A percentile compares a stretch with the other conserved stretches of the same genome.
Conservation (phyloP, 2,888 invertebrate genomes). For the Cosmia trapezina region DNA sequence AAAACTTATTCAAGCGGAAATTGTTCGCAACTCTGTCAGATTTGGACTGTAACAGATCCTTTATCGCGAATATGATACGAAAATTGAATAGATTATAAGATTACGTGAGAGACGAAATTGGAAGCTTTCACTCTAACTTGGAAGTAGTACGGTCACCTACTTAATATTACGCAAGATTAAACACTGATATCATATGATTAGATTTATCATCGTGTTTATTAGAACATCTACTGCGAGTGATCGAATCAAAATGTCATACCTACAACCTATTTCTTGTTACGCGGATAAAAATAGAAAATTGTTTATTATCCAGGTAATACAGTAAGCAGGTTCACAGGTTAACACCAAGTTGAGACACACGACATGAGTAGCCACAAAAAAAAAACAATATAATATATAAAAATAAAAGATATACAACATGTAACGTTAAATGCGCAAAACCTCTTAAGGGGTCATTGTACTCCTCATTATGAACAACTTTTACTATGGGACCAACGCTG, state of each 20-base stretch:
- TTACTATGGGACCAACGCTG: too few species aligned
- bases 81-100: slow-evolving; percentile 42
- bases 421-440: too few species aligned
- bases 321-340: too few species aligned
- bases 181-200: slow-evolving; percentile 50
- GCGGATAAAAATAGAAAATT: background rate
- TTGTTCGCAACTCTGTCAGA: background rate
- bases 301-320: too few species aligned
- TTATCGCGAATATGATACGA: slow-evolving; percentile 32
- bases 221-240: slow-evolving; percentile 23
- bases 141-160: slow-evolving; percentile 49
- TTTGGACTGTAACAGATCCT: slow-evolving; percentile 3
- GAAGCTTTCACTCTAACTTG: slow-evolving; percentile 53
- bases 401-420: too few species aligned
- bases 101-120: slow-evolving; percentile 50
- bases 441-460: too few species aligned
- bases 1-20: slow-evolving; percentile 4
- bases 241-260: background rate
- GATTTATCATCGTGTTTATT: slow-evolving; percentile 42
- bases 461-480: too few species aligned
- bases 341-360: too few species aligned
- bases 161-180: slow-evolving; percentile 54
- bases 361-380: too few species aligned
- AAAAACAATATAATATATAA: too few species aligned
- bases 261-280: background rate